phyloP scores from a whole-genome alignment of 2,797 vertebrate genomes.

The Lagocephalus sceleratus region DNA sequence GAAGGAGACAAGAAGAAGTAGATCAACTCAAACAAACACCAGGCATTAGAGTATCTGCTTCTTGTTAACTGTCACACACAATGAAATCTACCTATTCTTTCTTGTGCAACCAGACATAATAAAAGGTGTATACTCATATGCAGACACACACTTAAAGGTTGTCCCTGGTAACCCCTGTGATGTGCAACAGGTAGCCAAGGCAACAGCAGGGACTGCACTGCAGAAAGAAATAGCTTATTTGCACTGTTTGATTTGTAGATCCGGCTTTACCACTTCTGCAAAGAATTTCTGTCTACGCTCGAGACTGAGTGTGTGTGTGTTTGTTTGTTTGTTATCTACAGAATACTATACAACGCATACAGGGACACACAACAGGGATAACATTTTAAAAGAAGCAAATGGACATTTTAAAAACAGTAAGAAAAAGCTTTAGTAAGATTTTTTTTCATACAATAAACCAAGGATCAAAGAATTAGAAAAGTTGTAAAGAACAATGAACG shows the following conservation, averaged over 20 bases:
- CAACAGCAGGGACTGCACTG: slow-evolving; percentile 46
- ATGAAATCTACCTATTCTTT: not conserved
- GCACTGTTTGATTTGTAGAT: slow-evolving; percentile 69
- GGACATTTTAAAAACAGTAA: not conserved
- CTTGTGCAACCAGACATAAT: slow-evolving; percentile 10
- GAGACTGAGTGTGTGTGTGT: not conserved
- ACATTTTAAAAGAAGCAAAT: not conserved
- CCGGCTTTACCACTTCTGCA: slow-evolving; percentile 45
- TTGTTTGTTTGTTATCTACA: too few relatives aligned
- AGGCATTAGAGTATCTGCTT: slow-evolving; percentile 35
- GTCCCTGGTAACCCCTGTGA: slow-evolving; percentile 61
- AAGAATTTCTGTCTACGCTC: slow-evolving; percentile 21
- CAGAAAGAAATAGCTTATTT: slow-evolving; percentile 61
- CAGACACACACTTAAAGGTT: slow-evolving; percentile 43
- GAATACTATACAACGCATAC: too few relatives aligned
- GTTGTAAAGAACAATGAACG: not conserved
- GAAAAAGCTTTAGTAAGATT: too few relatives aligned
- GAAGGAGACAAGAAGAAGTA: slow-evolving; percentile 14
- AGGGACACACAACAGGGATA: too few relatives aligned
- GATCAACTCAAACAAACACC: slow-evolving; percentile 20
- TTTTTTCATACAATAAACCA: too few relatives aligned
- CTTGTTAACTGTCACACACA: slow-evolving; percentile 30
- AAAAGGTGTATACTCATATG: slow-evolving; percentile 17
- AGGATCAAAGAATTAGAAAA: slow-evolving; percentile 16
- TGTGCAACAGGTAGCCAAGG: slow-evolving; percentile 60